Evolutionary conservation across 2,797 vertebrate genomes (phyloP), one percentile per base, ranked within the genome.

Genomic region (Oceanodroma leucorhoa): DNA sequence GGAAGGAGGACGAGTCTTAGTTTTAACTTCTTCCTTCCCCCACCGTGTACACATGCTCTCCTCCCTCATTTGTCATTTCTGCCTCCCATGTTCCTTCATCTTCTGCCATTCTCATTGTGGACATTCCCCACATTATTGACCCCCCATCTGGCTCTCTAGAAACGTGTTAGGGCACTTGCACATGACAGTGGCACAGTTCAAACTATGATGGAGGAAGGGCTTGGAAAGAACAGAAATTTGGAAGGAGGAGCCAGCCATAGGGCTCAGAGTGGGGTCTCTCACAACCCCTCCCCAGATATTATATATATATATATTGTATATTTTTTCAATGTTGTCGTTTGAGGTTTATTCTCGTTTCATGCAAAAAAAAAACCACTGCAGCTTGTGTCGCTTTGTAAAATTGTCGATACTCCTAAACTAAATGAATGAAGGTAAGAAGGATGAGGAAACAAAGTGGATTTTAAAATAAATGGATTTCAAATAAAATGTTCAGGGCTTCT

Each of bases 271-370:
- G 88, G 96, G 91, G 88, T 91, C 62, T 83, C 62, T 85, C 93
- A 87, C 84, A 89, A 32, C 40, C 86, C 55, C 67, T 84, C 32
- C 90, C 84, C 93, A 97, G 90, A 96, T 97, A 96, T 86, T 94
- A 87, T 96, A 97, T 97, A 97, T 97, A 97, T 97, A 98, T 97
- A 98, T 98, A 97, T 97, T 98, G 98, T 98, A 98, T 98, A 98
- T 98, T 98, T 98, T 98, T 98, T 98, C 98, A 98, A 84, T 98
- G 98, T 98, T 93, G 96, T 97, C 34, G 87, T 97, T 96, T 97
- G 97, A 98, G 84, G 97, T 97, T 96, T 96, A 92, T 95, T 97
- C 96, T 96, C 10, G 96, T 97, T 96, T 93, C 94, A 97, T 90
- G 97, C 93, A 94, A 95, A 97, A 93, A 93, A 88, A 65, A 72